These are phyloP conservation scores for Tachycineta bicolor DNA, from an alignment of 2,113 vertebrate genomes.

Conservation along the genomic window DNA sequence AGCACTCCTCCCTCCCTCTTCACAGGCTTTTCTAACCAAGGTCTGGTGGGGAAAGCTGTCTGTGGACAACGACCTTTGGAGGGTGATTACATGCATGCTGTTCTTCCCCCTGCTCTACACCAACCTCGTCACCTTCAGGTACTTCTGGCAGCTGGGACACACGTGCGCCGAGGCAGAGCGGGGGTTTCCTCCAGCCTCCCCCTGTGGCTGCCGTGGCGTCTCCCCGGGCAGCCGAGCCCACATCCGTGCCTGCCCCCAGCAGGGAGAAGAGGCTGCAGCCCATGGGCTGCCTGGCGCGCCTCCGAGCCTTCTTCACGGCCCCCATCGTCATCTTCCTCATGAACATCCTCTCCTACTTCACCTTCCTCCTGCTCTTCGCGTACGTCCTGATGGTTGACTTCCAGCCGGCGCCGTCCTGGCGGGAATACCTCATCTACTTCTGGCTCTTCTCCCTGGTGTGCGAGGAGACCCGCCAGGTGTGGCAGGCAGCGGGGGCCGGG, in stretches of 20 bases:
- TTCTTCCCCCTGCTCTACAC: constrained; percentile 87
- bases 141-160: not conserved
- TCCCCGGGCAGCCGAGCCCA: not conserved
- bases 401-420: constrained; percentile 80
- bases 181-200: not conserved
- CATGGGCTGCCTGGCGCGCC: constrained; percentile 52
- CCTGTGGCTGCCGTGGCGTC: accelerated
- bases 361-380: constrained; percentile 91
- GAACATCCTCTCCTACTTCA: constrained; percentile 90
- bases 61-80: constrained; percentile 86
- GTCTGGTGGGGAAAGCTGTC: constrained; percentile 95
- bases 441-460: constrained; percentile 91
- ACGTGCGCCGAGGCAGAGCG: accelerated
- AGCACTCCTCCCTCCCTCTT: not conserved
- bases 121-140: constrained; percentile 89
- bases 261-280: constrained; percentile 65
- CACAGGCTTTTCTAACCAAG: constrained; percentile 89
- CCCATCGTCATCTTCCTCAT: constrained; percentile 91
- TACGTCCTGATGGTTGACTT: constrained; percentile 93
- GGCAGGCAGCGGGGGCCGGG: not conserved
- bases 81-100: constrained; percentile 82
- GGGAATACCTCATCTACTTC: constrained; percentile 86
- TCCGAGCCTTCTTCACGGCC: constrained; percentile 79
- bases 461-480: constrained; percentile 92
- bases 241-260: not conserved